Percentiles rank a stretch among this genome's conserved stretches.
phyloP scores from a whole-genome alignment of 2,888 invertebrate genomes.

The Troides aeacus region DNA sequence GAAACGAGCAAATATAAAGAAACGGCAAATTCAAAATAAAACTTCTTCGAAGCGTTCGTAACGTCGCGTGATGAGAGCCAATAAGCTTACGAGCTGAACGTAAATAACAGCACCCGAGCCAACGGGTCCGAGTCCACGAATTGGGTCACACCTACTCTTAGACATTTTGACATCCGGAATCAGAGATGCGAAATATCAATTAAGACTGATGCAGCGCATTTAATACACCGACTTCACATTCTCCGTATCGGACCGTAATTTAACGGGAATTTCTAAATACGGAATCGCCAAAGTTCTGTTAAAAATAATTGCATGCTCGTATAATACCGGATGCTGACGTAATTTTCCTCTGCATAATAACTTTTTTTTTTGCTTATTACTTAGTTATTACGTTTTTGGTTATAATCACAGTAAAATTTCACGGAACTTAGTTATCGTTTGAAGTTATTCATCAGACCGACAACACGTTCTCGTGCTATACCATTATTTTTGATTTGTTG shows the following conservation, averaged over 20 bases:
- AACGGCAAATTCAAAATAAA: conserved; percentile 10
- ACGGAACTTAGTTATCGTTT: background rate
- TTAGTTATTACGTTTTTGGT: background rate
- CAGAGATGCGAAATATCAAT: conserved; percentile 10
- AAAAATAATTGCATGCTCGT: background rate
- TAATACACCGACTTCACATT: background rate
- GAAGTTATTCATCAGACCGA: no score
- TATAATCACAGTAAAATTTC: background rate
- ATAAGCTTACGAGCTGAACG: conserved; percentile 20
- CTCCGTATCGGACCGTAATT: background rate
- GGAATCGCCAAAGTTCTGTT: background rate
- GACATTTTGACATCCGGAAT: conserved; percentile 7
- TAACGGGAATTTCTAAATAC: background rate
- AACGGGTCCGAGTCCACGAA: conserved; percentile 13
- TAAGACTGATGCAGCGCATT: background rate
- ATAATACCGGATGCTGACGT: background rate
- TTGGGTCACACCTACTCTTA: conserved; percentile 14
- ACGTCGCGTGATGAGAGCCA: conserved; percentile 24
- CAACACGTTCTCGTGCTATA: no score
- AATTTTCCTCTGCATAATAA: background rate
- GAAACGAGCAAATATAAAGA: background rate
- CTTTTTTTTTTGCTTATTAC: background rate
- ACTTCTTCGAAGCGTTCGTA: conserved; percentile 12
- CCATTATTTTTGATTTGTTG: no score
- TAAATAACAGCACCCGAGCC: conserved; percentile 26